A percentile compares a stretch with the other conserved stretches of the same genome.
Evolutionary conservation across 2,113 vertebrate species (phyloP).

Genomic region (Muscicapa adusta): DNA sequence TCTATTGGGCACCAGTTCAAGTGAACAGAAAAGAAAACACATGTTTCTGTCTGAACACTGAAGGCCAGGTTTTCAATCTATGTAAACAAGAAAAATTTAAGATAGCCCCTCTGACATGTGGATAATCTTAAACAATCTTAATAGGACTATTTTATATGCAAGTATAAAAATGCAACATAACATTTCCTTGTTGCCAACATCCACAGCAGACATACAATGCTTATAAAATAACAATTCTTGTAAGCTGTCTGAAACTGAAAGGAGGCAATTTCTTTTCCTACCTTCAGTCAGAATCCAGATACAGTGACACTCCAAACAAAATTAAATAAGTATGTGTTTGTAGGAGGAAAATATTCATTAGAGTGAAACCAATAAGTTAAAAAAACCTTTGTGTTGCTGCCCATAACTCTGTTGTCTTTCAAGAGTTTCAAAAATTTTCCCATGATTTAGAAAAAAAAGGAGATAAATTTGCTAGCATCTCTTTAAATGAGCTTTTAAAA

Average conservation of each 20-base stretch:
- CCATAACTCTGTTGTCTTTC: not conserved
- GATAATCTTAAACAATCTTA: not conserved
- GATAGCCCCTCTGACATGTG: not conserved
- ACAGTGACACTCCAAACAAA: constrained; percentile 5
- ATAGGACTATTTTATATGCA: not conserved
- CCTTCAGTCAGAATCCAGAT: not conserved
- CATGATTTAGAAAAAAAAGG: not conserved
- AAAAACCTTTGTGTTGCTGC: not conserved
- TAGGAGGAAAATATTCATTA: not conserved
- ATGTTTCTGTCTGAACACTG: not conserved
- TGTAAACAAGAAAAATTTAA: not conserved
- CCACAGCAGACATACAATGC: not conserved
- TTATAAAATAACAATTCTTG: not conserved
- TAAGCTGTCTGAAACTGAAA: not conserved
- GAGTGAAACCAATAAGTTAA: not conserved
- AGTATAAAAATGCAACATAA: not conserved
- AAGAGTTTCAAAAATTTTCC: not conserved
- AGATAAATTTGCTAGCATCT: not conserved
- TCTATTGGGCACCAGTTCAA: not conserved
- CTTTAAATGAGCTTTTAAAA: not conserved
- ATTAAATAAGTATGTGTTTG: not conserved
- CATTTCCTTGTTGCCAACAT: not conserved
- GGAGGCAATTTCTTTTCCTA: not conserved
- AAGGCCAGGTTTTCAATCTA: not conserved
- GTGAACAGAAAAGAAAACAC: not conserved